Evolutionary conservation across 2,888 invertebrate genomes (phyloP), one percentile per base, ranked within the genome.

Genomic region (Marronus borbonicus): DNA sequence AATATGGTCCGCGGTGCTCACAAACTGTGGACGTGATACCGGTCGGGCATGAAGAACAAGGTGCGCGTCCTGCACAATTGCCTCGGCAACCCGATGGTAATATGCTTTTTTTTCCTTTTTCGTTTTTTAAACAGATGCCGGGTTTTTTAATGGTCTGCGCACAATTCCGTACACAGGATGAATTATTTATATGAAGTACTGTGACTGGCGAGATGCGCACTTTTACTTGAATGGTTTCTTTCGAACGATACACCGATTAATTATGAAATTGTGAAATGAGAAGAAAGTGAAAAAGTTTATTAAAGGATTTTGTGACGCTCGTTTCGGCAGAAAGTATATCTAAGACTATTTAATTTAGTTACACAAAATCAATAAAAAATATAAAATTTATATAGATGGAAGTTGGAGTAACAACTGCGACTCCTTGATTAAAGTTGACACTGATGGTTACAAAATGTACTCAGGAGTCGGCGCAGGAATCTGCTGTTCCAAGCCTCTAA

Each of bases 41-140:
- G 39, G 39, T 72, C 58, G 72, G 39, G 58, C 72, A 58, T 72
- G 58, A 72, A 72, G 36, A 68, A 50, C 68, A 72, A 72, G 72
- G 72, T 72, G 72, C 72, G 58, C 72, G 72, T 72, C 72, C 72
- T 55, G 39, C 55, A n/a, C 58, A 12, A 39, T 36, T 39, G 36
- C 24, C 12, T 39, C 20, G 7, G 55, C 55, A 58, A 58, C 55
- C 8, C 55, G 55, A 58, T 8, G 55, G 17, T 14, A 66, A 7
- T 44, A 20, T 28, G n/a, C 36, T 64, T 5, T 64, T 64, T 36
- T 62, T 69, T 69, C 28, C 44, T 58, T 44, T 55, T 55, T 55
- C 31, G 2, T 58, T 24, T 36, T 72, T 52, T 10, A 55, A 72
- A 58, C 72, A 55, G 60, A 58, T 60, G 72, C 39, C 24, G 24